These are phyloP conservation scores for Coptodon rendalli DNA, from an alignment of 2,113 vertebrate species.

Conservation along the genomic window DNA sequence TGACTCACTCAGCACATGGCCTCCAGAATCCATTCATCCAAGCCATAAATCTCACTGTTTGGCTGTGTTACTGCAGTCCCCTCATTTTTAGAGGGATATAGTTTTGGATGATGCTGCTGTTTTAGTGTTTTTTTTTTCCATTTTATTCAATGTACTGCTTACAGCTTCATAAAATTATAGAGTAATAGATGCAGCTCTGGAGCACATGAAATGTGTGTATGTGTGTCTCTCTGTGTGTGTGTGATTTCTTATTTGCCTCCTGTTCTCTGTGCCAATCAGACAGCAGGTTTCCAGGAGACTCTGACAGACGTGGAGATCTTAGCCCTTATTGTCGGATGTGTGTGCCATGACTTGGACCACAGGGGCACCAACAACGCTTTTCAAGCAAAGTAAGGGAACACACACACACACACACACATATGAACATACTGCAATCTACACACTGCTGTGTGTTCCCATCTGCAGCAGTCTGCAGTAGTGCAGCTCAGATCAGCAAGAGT, in stretches of 20 bases:
- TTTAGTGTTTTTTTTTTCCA: not conserved
- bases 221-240: not conserved
- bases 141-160: slow-evolving; percentile 22
- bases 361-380: slow-evolving; percentile 99
- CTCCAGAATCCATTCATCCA: slow-evolving; percentile 36
- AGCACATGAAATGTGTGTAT: not conserved
- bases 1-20: slow-evolving; percentile 53
- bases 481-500: slow-evolving; percentile 30
- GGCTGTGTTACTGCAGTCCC: slow-evolving; percentile 33
- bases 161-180: not conserved
- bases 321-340: slow-evolving; percentile 94
- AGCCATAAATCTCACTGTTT: slow-evolving; percentile 37
- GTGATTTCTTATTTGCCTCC: not conserved
- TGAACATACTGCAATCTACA: not conserved
- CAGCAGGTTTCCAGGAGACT: slow-evolving; percentile 94
- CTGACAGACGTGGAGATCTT: slow-evolving; percentile 94
- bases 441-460: slow-evolving; percentile 22
- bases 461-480: slow-evolving; percentile 28
- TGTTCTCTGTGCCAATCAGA: slow-evolving; percentile 57
- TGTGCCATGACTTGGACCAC: slow-evolving; percentile 99
- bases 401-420: not conserved
- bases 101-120: slow-evolving; percentile 14
- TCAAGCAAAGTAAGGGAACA: slow-evolving; percentile 90
- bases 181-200: not conserved
- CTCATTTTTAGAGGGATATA: slow-evolving; percentile 10